Evolutionary conservation across 2,888 invertebrate species (phyloP).

Genomic region (Drosophila rubida): DNA sequence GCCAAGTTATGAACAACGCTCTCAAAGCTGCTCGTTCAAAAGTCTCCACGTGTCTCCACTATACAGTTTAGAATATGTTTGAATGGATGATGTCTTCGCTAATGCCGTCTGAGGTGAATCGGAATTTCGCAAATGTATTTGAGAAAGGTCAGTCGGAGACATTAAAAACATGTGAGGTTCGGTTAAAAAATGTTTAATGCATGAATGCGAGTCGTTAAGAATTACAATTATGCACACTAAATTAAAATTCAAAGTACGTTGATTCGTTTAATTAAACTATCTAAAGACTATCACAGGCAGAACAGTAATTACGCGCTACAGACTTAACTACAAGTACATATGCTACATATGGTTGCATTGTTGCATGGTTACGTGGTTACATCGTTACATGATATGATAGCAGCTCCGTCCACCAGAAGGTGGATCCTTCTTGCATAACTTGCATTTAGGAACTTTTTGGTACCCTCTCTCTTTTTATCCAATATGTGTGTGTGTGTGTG

Average conservation of each 20-base stretch:
- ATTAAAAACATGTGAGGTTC: neutral
- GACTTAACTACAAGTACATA: slow-evolving; percentile 55
- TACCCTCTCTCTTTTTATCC: too few species aligned
- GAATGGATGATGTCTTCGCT: neutral
- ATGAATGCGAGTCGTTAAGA: slow-evolving; percentile 12
- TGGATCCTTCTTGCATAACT: slow-evolving; percentile 34
- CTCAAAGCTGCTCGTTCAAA: neutral
- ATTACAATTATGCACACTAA: slow-evolving; percentile 23
- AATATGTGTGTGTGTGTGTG: neutral
- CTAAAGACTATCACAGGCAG: slow-evolving; percentile 82
- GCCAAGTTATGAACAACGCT: neutral
- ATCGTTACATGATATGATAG: slow-evolving; percentile 20
- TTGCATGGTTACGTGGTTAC: slow-evolving; percentile 26
- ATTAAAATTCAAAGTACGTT: slow-evolving; percentile 23
- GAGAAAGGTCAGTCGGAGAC: neutral
- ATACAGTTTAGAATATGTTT: neutral
- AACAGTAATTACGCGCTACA: slow-evolving; percentile 71
- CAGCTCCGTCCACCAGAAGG: slow-evolving; percentile 20
- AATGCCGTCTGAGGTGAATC: neutral
- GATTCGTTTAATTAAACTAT: slow-evolving; percentile 63
- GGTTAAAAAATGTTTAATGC: slow-evolving; percentile 26
- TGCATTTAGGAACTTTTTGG: slow-evolving; percentile 69
- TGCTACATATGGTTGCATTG: slow-evolving; percentile 14
- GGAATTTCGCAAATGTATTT: neutral
- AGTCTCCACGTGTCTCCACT: neutral